Evolutionary conservation across 2,113 vertebrate genomes (phyloP), one percentile per base, ranked within the genome.

Genomic region (Cervus canadensis): DNA sequence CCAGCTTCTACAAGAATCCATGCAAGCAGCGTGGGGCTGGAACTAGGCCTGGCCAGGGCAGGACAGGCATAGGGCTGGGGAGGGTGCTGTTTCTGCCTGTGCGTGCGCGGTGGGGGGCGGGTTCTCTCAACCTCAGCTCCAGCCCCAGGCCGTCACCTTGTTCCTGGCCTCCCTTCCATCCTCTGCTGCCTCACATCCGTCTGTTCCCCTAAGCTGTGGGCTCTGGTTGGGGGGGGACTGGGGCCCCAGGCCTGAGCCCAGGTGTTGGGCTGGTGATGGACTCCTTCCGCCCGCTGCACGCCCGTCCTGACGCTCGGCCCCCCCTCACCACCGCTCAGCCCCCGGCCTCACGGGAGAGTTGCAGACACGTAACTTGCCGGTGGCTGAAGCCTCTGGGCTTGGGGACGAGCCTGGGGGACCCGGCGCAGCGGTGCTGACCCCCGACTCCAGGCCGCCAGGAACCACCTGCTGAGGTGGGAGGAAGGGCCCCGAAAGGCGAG

Each of bases 391-490:
- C 12, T 48, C 81, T 11, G 87, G 43, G 57, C 1, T 33, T 86
- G 23, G 36, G 17, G 81, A 48, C 59, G 26, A 23, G 40, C 64
- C 19, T 54, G n/a, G n/a, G 91, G 91, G 7, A 86, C 23, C 79
- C 78, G 26, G n/a, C 50, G 86, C 8, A 10, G 36, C 8, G 71
- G 26, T 59, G 25, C 28, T 81, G 45, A 50, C 19, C 48, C 43
- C 33, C 2, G 60, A 81, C 19, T 84, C 71, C 60, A 3, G 23
- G 78, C 43, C 26, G 40, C 30, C 3, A 33, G 48, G 64, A 98
- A 97, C 94, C 97, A 98, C 97, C 98, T 98, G 97, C 97, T 97
- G 97, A 95, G 96, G 94, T 36, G 67, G 48, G 83, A 40, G 28
- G 50, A 79, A 30, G 25, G 50, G 85, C 43, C 57, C 12, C 7